phyloP scores from a whole-genome alignment of 2,113 vertebrate species.

The Aphelocoma coerulescens region DNA sequence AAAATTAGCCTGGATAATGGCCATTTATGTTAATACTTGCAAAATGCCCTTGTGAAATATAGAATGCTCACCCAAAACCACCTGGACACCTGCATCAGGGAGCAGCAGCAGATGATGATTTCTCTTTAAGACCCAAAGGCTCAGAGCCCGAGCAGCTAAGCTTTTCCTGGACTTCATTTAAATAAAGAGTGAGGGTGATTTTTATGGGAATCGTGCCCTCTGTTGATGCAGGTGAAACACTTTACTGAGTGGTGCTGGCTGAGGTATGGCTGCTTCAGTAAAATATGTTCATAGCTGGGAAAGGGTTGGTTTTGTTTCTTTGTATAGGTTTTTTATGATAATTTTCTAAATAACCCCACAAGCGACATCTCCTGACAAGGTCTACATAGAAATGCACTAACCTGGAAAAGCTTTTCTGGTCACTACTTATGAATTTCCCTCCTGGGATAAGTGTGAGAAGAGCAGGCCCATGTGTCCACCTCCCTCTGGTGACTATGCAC shows the following conservation, averaged over 20 bases:
- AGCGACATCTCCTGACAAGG: neutral
- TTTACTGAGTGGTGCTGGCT: neutral
- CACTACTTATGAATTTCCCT: neutral
- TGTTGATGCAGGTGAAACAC: neutral
- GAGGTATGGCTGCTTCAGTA: neutral
- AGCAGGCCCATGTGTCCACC: fast-evolving
- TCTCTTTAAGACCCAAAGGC: neutral
- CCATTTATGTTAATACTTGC: neutral
- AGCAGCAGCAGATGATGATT: neutral
- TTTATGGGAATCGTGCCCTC: neutral
- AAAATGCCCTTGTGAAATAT: neutral
- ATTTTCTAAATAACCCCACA: neutral
- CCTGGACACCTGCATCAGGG: fast-evolving
- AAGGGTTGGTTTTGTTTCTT: neutral
- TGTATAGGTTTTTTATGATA: neutral
- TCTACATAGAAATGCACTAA: neutral
- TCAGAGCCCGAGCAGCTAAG: neutral
- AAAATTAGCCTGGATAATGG: neutral
- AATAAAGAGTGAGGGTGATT: neutral
- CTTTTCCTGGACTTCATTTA: neutral
- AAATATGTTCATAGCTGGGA: neutral
- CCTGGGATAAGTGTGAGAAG: fast-evolving
- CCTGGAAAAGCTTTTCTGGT: neutral
- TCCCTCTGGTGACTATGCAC: neutral
- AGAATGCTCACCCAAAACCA: neutral